Conservation (phyloP, 1,140 invertebrate genomes). For the Bombyx mori region DNA sequence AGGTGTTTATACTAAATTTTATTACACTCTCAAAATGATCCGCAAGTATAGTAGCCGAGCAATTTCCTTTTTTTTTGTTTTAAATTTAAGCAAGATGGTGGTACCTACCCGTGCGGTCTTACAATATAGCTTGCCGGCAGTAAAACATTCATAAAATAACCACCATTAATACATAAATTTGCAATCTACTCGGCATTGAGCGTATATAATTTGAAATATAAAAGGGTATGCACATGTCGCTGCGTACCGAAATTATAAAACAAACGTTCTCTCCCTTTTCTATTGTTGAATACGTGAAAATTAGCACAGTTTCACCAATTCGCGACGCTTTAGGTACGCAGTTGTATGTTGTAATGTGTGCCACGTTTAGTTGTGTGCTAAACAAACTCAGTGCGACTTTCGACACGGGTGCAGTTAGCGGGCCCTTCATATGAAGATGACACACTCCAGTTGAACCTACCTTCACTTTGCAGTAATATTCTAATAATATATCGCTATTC, state of each 20-base stretch:
- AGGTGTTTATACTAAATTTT: constrained; percentile 34
- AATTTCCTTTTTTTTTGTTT: constrained; percentile 19
- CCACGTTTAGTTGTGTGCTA: constrained; percentile 36
- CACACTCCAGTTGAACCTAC: constrained; percentile 8
- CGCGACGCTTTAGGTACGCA: constrained; percentile 30
- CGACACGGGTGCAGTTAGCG: constrained; percentile 34
- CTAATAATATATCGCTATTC: too few relatives aligned
- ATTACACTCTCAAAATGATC: constrained; percentile 29
- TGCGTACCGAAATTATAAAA: too few relatives aligned
- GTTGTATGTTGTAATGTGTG: constrained; percentile 27
- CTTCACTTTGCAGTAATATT: constrained; percentile 1
- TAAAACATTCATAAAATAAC: too few relatives aligned
- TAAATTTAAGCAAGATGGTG: not conserved
- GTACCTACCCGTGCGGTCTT: too few relatives aligned
- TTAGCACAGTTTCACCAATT: constrained; percentile 46
- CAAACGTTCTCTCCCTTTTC: too few relatives aligned
- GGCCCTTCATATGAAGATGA: constrained; percentile 43
- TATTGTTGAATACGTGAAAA: not conserved
- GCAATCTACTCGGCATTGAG: too few relatives aligned
- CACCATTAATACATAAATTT: too few relatives aligned
- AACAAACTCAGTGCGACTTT: constrained; percentile 33
- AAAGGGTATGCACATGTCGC: too few relatives aligned
- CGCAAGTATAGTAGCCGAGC: constrained; percentile 28
- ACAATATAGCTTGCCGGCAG: too few relatives aligned
- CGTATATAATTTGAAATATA: too few relatives aligned